Base-by-base conservation (phyloP, 2,888 invertebrate genomes). In the Drosophila eohydei region DNA sequence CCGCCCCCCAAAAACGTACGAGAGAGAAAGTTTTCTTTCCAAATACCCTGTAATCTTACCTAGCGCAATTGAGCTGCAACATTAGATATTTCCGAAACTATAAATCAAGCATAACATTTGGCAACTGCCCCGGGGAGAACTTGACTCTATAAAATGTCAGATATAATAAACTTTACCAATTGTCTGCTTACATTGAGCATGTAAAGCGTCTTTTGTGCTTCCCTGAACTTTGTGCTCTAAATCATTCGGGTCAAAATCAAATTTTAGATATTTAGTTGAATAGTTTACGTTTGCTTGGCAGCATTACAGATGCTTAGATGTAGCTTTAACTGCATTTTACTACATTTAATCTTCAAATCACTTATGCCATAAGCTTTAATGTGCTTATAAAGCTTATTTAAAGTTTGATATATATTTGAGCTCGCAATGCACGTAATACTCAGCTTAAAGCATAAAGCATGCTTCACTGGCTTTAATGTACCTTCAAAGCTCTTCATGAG, bases 31-130 rank as follows among this genome's bases (percentile, higher is more conserved):
- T 75, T 75, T 81, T 61, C 34, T 34, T 55, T 28, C 4, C 28
- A 56, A 61, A 77, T 74, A 81, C 78, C 74, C 81, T 78, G 64
- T 74, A 81, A 77, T 68, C 59, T 36, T 46, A 43, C 44, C 46
- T 54, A 55, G 50, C 64, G 32, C 61, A 58, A 61, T 46, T 57
- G 48, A 54, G 61, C 36, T 60, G 41, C 48, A 52, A 48, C 59
- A 48, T 43, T 46, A 51, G 56, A 56, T 43, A 55, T 60, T 52
- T 44, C 16, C 28, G 55, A 59, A 41, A 28, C 70, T 34, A 74
- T 77, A 74, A 74, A 79, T 77, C 77, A 77, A 57, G 43, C 51
- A 46, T 41, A 51, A 21, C 57, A 46, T 55, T 74, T 77, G 58
- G 44, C 58, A 77, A 70, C 46, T 69, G 69, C 36, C 52, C 58